These are phyloP conservation scores for Temnopleurus reevesii DNA, from an alignment of 53 echinoderm and acorn worm genomes.

Conservation along the genomic window DNA sequence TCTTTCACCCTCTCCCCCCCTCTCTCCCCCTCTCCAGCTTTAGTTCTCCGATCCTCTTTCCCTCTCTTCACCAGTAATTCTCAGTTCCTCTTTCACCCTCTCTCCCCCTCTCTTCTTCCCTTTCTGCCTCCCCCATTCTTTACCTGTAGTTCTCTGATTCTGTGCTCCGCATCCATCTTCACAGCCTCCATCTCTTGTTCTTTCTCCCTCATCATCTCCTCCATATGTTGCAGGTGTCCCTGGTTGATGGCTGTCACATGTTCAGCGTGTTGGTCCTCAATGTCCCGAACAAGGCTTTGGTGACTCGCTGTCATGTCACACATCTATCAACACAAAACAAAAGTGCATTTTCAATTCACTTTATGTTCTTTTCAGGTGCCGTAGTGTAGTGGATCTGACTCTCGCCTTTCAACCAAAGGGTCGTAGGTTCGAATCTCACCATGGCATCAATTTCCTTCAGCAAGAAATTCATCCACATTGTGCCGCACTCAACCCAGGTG, in stretches of 20 bases:
- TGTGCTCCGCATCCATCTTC: conserved; percentile 52
- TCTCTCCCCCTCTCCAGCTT: not conserved
- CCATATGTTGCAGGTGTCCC: conserved; percentile 72
- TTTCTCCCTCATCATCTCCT: conserved; percentile 63
- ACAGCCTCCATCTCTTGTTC: conserved; percentile 62
- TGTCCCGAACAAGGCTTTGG: conserved; percentile 65
- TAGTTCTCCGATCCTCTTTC: no score
- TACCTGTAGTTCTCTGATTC: conserved; percentile 66
- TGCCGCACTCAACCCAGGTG: no score
- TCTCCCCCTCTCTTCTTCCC: no score
- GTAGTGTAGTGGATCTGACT: no score
- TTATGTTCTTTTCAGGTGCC: not conserved
- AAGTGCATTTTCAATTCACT: not conserved
- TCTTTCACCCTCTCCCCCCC: no score
- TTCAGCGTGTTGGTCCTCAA: conserved; percentile 75
- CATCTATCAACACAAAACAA: conserved; percentile 11
- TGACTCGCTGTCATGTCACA: conserved; percentile 66
- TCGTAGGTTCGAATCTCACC: no score
- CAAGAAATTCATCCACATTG: no score
- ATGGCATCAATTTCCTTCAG: no score
- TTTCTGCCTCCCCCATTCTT: no score
- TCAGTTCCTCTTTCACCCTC: no score
- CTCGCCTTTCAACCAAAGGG: no score
- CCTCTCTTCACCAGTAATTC: not conserved
- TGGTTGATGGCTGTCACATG: conserved; percentile 68